These are phyloP conservation scores for Typhlichthys eigenmanni DNA, from an alignment of 2,797 vertebrate genomes.

Conservation along the genomic window DNA sequence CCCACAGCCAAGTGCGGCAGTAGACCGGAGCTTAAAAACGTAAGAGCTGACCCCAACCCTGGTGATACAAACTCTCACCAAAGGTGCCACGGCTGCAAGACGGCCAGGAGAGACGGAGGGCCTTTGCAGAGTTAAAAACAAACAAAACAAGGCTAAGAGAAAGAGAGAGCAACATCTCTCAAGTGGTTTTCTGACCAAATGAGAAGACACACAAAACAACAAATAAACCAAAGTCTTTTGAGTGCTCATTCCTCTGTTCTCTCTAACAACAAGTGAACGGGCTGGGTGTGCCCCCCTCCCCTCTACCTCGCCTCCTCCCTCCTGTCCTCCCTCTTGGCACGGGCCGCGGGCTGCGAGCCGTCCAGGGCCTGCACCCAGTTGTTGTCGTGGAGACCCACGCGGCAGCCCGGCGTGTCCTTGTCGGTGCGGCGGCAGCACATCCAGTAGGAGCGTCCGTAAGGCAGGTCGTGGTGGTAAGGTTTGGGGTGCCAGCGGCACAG, in stretches of 20 bases:
- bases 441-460: conserved; percentile 98
- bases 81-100: conserved; percentile 56
- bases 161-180: conserved; percentile 50
- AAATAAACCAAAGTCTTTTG: conserved; percentile 37
- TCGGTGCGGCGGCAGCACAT: conserved; percentile 95
- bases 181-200: conserved; percentile 38
- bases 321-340: conserved; percentile 75
- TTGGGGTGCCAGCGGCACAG: conserved; percentile 98
- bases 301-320: conserved; percentile 76
- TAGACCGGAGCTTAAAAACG: conserved; percentile 53
- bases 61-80: conserved; percentile 51
- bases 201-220: conserved; percentile 42
- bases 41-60: conserved; percentile 65
- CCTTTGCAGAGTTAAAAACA: conserved; percentile 34
- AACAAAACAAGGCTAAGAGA: conserved; percentile 54
- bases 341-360: conserved; percentile 63
- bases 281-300: conserved; percentile 17
- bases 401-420: conserved; percentile 89
- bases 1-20: conserved; percentile 45
- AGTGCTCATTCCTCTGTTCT: conserved; percentile 38
- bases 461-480: conserved; percentile 98
- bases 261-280: conserved; percentile 27
- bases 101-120: conserved; percentile 33
- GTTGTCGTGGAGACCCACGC: conserved; percentile 93
- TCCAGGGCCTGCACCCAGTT: conserved; percentile 89